Base-by-base conservation (phyloP, 1,140 invertebrate genomes). In the Proales similis region DNA sequence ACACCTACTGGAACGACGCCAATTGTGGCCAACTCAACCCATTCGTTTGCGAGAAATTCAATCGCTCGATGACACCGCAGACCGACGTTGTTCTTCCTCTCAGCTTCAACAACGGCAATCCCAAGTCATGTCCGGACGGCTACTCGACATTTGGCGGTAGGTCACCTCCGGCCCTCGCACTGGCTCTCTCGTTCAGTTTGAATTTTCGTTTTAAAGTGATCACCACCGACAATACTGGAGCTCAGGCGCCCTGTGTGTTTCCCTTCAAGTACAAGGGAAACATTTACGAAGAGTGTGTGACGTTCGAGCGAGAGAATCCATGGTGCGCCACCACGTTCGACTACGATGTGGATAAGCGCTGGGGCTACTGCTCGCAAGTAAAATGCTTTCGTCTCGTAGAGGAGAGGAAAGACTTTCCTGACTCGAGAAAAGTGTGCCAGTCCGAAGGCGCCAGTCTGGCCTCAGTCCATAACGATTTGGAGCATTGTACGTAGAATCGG, bases 201-300 rank as follows among this genome's bases (percentile, higher is more conserved):
- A n/a, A n/a, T n/a, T n/a, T n/a, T n/a, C n/a, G n/a, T n/a, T n/a
- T n/a, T n/a, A n/a, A 42, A 57, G 51, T 57, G 29, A 30, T 57
- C 5, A 57, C 51, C 12, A 51, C 48, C 19, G 53, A 51, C 32
- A 64, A 61, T 30, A 3, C 29, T 14, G 51, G 42, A 9, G 33
- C 24, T 20, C 26, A 12, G 12, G 38, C 20, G 26, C 53, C 36
- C 19, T 66, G 65, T 39, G 47, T 65, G 19, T 66, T 66, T 39
- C 65, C 65, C 14, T 66, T 65, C 42, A 65, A 48, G 33, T 66
- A 64, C 36, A 65, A 62, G 22, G 60, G 38, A 7, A 63, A 64
- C 26, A 30, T 26, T 14, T 66, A 66, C 43, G 27, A 32, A 39
- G 49, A 49, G 29, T 66, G 65, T 65, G 30, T 43, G 1, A 48